Evolutionary conservation across 2,888 invertebrate genomes (phyloP).

Genomic region (Clistopyga incitator): DNA sequence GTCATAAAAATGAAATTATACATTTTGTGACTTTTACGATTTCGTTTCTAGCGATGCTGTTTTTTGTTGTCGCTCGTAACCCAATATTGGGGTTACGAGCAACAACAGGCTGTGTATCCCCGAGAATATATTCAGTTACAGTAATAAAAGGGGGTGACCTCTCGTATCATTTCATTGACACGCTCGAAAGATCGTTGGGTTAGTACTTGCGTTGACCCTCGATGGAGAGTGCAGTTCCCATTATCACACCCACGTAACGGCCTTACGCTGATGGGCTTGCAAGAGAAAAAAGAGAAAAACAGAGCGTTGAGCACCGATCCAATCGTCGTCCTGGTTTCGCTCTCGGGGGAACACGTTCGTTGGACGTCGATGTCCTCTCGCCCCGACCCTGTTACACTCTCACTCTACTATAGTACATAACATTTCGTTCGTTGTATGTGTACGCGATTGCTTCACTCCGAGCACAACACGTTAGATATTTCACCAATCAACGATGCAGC

Average conservation of each 20-base stretch:
- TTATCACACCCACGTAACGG: conserved; percentile 67
- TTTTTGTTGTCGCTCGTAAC: not conserved
- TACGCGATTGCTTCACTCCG: conserved; percentile 50
- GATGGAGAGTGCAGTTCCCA: conserved; percentile 59
- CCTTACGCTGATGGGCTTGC: conserved; percentile 63
- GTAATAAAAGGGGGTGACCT: conserved; percentile 16
- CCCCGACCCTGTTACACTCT: conserved; percentile 59
- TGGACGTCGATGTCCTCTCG: conserved; percentile 61
- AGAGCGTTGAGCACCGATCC: conserved; percentile 54
- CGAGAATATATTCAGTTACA: not conserved
- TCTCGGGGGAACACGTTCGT: conserved; percentile 66
- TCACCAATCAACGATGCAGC: conserved; percentile 52
- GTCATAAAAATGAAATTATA: not conserved
- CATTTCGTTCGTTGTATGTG: conserved; percentile 36
- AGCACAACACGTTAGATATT: conserved; percentile 54
- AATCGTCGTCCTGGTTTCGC: conserved; percentile 66
- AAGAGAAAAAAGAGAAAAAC: conserved; percentile 43
- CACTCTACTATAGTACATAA: conserved; percentile 50
- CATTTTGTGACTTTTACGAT: not conserved
- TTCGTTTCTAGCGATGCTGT: not conserved
- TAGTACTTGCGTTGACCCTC: conserved; percentile 56
- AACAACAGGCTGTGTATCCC: too few relatives aligned
- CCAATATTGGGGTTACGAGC: too few relatives aligned
- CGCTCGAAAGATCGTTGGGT: conserved; percentile 35
- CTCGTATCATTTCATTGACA: conserved; percentile 51